These are phyloP conservation scores for Nibea albiflora DNA, from an alignment of 2,113 vertebrate genomes.

Conservation along the genomic window DNA sequence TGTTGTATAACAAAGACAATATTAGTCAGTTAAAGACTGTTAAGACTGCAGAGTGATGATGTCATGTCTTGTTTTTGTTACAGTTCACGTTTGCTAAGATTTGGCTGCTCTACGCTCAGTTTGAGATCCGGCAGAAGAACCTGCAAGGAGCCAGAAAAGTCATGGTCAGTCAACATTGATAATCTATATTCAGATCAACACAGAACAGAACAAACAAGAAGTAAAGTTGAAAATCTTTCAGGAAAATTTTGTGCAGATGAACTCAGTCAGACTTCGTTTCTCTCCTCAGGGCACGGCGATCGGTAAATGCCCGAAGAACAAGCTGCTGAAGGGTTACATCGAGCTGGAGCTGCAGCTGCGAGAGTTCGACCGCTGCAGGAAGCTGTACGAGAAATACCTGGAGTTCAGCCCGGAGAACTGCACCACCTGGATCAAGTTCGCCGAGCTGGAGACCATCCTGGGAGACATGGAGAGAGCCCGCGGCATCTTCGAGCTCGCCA, in stretches of 20 bases:
- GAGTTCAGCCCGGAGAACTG: constrained; percentile 97
- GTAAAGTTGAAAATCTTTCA: too few relatives aligned
- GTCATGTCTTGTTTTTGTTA: constrained; percentile 18
- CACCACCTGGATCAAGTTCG: constrained; percentile 98
- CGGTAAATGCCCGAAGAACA: constrained; percentile 97
- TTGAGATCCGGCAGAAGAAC: constrained; percentile 98
- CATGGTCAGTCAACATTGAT: constrained; percentile 86
- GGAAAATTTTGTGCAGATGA: neutral
- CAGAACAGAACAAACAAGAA: neutral
- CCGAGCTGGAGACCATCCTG: constrained; percentile 96
- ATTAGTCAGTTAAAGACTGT: neutral
- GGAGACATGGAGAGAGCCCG: constrained; percentile 92
- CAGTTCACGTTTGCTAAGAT: constrained; percentile 99
- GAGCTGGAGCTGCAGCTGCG: constrained; percentile 95
- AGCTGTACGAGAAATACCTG: constrained; percentile 97
- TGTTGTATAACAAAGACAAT: neutral
- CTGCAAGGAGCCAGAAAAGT: constrained; percentile 90
- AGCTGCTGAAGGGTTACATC: constrained; percentile 98
- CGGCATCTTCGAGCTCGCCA: constrained; percentile 95
- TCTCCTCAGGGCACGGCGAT: constrained; percentile 89
- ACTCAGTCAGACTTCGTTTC: neutral
- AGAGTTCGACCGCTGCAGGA: constrained; percentile 97
- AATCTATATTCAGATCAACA: neutral
- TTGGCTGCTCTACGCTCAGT: constrained; percentile 94
- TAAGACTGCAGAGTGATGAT: neutral